phyloP scores from a whole-genome alignment of 2,888 invertebrate species.

The Tinea pellionella region DNA sequence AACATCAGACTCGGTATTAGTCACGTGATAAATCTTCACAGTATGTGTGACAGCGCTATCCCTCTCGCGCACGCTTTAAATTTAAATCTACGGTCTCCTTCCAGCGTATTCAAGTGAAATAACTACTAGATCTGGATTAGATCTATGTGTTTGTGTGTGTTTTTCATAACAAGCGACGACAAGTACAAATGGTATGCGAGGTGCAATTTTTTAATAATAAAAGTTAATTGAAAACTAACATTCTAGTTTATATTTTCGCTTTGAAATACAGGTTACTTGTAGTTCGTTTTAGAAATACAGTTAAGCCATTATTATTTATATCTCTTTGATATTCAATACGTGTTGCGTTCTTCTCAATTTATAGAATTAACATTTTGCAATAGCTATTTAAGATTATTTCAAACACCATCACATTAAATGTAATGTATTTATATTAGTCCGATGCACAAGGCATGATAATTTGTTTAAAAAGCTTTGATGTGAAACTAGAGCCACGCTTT shows the following conservation, averaged over 20 bases:
- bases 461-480: slow-evolving; percentile 33
- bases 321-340: background rate
- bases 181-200: slow-evolving; percentile 30
- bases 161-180: slow-evolving; percentile 28
- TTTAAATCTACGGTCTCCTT: slow-evolving; percentile 9
- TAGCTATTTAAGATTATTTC: background rate
- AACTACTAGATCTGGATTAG: slow-evolving; percentile 6
- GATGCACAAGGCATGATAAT: background rate
- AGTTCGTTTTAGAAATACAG: background rate
- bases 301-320: no score
- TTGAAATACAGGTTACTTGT: background rate
- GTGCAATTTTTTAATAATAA: slow-evolving; percentile 25
- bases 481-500: slow-evolving; percentile 37
- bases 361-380: background rate
- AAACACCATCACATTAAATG: background rate
- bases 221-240: slow-evolving; percentile 19
- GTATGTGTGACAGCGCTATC: slow-evolving; percentile 27
- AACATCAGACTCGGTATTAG: slow-evolving; percentile 59
- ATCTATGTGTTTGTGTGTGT: background rate
- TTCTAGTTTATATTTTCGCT: background rate
- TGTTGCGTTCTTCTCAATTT: background rate
- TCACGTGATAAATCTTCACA: slow-evolving; percentile 66
- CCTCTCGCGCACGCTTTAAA: slow-evolving; percentile 37
- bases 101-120: background rate
- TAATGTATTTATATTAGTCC: slow-evolving; percentile 4